Evolutionary conservation across 1,140 invertebrate species (phyloP), one percentile per base, ranked within the genome.

Genomic region (Rhopalosiphum padi): DNA sequence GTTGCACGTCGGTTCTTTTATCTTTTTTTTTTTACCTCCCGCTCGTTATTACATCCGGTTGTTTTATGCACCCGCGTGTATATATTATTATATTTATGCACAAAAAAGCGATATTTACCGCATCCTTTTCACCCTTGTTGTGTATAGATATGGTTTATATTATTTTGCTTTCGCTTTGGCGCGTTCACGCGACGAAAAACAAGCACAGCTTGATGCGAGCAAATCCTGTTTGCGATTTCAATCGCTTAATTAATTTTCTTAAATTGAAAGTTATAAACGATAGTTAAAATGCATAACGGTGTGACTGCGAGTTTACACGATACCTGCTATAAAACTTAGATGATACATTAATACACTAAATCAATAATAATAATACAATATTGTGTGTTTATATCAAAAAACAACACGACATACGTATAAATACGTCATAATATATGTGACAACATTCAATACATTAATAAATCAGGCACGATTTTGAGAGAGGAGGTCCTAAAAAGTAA

Each of bases 11-110:
- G 91, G 77, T 83, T 92, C 91, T 92, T 92, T 92, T 92, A 93
- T 93, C 82, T 93, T 93, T 90, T 46, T 46, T 90, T 90, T 53
- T 88, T 85, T 92, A 83, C 68, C 82, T 85, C 68, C 48, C 82
- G 35, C 48, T 93, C 91, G 77, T 93, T 93, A 93, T 93, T 85
- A 86, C 77, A 93, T 93, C 91, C 82, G 91, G 77, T 85, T 85
- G 68, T 93, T 93, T 93, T 83, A 93, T 93, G 35, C 68, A 48
- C 23, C 77, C 68, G 35, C 60, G 30, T 82, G 30, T 82, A 60
- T 90, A 68, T 68, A 68, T 68, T 68, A 68, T 68, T 68, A 77
- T n/a, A 77, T n/a, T 48, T 48, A 37, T 92, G 90, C 35, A 77
- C 6, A 77, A 37, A 43, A 82, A 86, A 55, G 43, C 48, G 85